A percentile compares a stretch with the other conserved stretches of the same genome.
These are phyloP conservation scores for Cetonia aurata DNA, from an alignment of 2,888 invertebrate genomes.

Conservation along the genomic window DNA sequence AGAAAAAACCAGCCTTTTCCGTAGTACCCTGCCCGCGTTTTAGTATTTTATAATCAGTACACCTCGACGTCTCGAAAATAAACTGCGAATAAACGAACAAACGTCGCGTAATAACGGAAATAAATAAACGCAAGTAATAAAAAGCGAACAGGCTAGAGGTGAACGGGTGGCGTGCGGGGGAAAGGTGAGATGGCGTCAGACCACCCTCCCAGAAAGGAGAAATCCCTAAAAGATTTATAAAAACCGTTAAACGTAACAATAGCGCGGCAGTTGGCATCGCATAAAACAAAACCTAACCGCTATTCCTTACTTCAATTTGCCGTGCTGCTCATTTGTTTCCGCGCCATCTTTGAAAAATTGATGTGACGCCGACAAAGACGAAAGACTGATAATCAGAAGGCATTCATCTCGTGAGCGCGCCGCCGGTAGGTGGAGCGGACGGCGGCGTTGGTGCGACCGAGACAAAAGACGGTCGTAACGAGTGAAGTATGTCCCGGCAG, in stretches of 20 bases:
- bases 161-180: background rate
- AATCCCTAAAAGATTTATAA: slow-evolving; percentile 53
- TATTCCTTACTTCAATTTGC: slow-evolving; percentile 68
- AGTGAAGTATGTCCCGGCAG: slow-evolving; percentile 60
- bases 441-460: slow-evolving; percentile 54
- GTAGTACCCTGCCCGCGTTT: slow-evolving; percentile 20
- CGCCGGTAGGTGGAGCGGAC: slow-evolving; percentile 39
- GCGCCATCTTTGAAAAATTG: slow-evolving; percentile 68
- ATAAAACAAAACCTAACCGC: slow-evolving; percentile 68
- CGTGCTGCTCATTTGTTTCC: slow-evolving; percentile 68
- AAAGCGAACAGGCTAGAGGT: slow-evolving; percentile 56
- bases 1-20: slow-evolving; percentile 21
- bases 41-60: slow-evolving; percentile 44
- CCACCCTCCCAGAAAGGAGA: background rate
- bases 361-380: slow-evolving; percentile 68
- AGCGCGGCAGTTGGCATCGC: slow-evolving; percentile 66
- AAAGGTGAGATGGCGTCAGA: background rate
- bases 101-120: slow-evolving; percentile 47
- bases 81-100: slow-evolving; percentile 40
- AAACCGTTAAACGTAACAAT: slow-evolving; percentile 64
- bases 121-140: slow-evolving; percentile 62
- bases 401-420: slow-evolving; percentile 44
- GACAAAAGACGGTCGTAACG: slow-evolving; percentile 57
- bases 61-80: slow-evolving; percentile 29
- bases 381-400: slow-evolving; percentile 64